These are phyloP conservation scores for Glomeris marginata DNA, from an alignment of 2,888 invertebrate genomes.

Conservation along the genomic window DNA sequence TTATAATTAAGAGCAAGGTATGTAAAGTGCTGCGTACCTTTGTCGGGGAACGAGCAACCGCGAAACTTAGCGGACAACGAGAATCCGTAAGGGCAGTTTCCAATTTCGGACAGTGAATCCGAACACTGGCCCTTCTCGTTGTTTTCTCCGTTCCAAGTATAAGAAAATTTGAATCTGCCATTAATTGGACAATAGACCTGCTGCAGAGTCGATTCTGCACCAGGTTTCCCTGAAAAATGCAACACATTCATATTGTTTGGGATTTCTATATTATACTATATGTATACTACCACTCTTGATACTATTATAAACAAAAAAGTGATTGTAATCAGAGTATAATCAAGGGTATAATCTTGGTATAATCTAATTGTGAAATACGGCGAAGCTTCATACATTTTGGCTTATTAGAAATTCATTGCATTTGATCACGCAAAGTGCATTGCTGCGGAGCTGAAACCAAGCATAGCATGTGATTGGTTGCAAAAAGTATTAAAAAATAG, in stretches of 20 bases:
- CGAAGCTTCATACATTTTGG: no score
- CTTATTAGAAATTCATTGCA: no score
- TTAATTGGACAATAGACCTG: constrained; percentile 48
- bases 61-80: constrained; percentile 40
- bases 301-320: not conserved
- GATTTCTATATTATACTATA: not conserved
- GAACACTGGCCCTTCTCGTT: constrained; percentile 38
- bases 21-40: constrained; percentile 31
- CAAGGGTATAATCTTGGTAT: not conserved
- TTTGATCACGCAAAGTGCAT: no score
- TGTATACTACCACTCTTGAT: not conserved
- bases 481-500: no score
- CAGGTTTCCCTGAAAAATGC: constrained; percentile 33
- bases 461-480: no score
- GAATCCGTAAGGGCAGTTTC: constrained; percentile 46
- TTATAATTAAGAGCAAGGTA: not conserved
- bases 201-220: constrained; percentile 33
- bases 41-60: constrained; percentile 40
- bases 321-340: not conserved
- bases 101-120: constrained; percentile 39
- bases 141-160: constrained; percentile 37
- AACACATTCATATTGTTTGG: not conserved
- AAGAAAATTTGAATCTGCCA: constrained; percentile 42
- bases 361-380: not conserved
- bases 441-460: no score